Base-by-base conservation (phyloP, 2,113 vertebrate species). In the Malurus elegans region DNA sequence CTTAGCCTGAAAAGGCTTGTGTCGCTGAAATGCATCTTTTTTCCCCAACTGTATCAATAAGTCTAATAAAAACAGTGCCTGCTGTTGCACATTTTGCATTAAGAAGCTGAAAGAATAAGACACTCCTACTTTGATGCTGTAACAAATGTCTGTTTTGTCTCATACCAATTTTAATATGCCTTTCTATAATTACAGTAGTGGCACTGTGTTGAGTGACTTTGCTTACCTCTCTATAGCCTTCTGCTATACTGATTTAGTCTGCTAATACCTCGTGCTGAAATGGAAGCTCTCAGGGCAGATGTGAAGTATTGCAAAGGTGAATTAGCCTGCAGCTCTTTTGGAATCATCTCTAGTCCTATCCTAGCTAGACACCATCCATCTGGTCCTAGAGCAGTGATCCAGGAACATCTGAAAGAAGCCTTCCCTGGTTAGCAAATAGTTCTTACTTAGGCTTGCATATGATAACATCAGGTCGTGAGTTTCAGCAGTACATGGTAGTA, bases 401-500 rank as follows among this genome's bases (percentile, higher is more conserved):
- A 92, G 65, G 75, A 96, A 95, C 74, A 69, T 95, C 57, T 89
- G 73, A 90, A 93, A 80, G 66, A 61, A 84, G 2, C 4, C 12
- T 44, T 51, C 38, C 44, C 25, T 76, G 15, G 61, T 96, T 94
- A 86, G 86, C 78, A 95, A 96, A 88, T 80, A 88, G 32, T 67
- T 97, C 79, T 91, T 58, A 58, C 44, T 88, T 75, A 45, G 71
- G 26, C 29, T 88, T 88, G 44, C 29, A 18, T 80, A 36, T 48
- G 91, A 92, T 90, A 95, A 96, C 86, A 92, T 94, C 91, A 89
- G 86, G 84, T 75, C 79, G 62, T 71, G 69, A 79, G 74, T 94
- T 96, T 94, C 67, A 95, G 82, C 62, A 95, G 82, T 91, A 91
- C 57, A 71, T 92, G 92, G n/a, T 93, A 50, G 34, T 84, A 89